Evolutionary conservation across 2,888 invertebrate species (phyloP), one percentile per base, ranked within the genome.

Genomic region (Macrophya alboannulata): DNA sequence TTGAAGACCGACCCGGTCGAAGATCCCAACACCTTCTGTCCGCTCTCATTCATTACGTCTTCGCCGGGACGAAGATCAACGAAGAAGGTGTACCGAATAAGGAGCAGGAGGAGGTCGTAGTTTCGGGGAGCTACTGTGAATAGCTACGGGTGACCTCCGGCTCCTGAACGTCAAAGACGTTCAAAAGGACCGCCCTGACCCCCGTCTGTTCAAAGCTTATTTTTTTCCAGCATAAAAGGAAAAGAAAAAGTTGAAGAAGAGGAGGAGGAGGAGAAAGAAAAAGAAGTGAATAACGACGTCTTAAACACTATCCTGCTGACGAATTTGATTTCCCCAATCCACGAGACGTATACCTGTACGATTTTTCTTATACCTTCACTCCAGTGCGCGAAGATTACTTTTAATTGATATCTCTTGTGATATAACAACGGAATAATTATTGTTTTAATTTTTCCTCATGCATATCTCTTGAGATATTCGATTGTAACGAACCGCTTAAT

Each of bases 141-240:
- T 88, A 90, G 90, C 88, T 90, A 88, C 87, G 88, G 87, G 89
- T 90, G 91, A 91, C 90, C 89, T 89, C 88, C 88, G 90, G 90
- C 90, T 90, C 91, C 89, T 88, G 89, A 89, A 89, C 90, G 89
- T 90, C 90, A 90, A 91, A 89, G 89, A 90, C 51, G 62, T 88
- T 92, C 91, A 92, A 92, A 92, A 91, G 91, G 88, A 88, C 92
- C 92, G 92, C 90, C 89, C 84, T 88, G 88, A 89, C 86, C 90
- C 89, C 88, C 88, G 88, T 87, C 90, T 91, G 91, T 92, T 90
- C 88, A 89, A 87, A 90, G 90, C 92, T 92, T 92, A 93, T 93
- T 92, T 93, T 91, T 92, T 92, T 92, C 89, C 90, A 87, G 79
- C 79, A 86, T 87, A 86, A 25, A 87, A 89, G 87, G 89, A 40